Percentiles rank a stretch among this genome's conserved stretches.
Conservation (phyloP, 2,888 invertebrate species). For the Torymus tubicola region DNA sequence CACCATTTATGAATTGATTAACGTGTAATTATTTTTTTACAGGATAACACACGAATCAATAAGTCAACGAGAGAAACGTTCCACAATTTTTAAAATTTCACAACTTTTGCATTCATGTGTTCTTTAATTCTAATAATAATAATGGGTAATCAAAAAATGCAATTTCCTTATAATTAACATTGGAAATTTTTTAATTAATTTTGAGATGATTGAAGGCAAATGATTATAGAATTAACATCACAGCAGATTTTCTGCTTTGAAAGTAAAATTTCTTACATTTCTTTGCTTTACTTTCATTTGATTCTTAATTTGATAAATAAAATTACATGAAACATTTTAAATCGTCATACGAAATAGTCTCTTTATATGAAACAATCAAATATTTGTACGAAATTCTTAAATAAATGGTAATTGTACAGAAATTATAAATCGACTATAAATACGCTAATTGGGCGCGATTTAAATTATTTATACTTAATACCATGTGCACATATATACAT, state of each 20-base stretch:
- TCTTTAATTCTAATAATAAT: slow-evolving; percentile 10
- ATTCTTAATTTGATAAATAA: slow-evolving; percentile 37
- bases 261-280: slow-evolving; percentile 10
- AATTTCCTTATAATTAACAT: neutral
- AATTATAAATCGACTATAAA: slow-evolving; percentile 42
- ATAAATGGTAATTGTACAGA: slow-evolving; percentile 32
- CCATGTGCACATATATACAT: slow-evolving; percentile 56
- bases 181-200: too few relatives aligned
- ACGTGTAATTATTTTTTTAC: slow-evolving; percentile 39
- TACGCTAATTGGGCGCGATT: slow-evolving; percentile 19
- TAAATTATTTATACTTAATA: slow-evolving; percentile 49
- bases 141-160: slow-evolving; percentile 16
- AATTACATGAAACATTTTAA: slow-evolving; percentile 32
- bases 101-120: slow-evolving; percentile 4
- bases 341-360: slow-evolving; percentile 13
- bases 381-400: slow-evolving; percentile 27
- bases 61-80: slow-evolving; percentile 37
- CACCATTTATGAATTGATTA: slow-evolving; percentile 40
- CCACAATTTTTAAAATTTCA: slow-evolving; percentile 29
- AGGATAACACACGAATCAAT: slow-evolving; percentile 47
- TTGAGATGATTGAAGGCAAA: too few relatives aligned
- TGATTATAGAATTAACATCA: too few relatives aligned
- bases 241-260: neutral
- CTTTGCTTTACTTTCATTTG: slow-evolving; percentile 34
- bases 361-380: slow-evolving; percentile 2